Percentiles rank a stretch among this genome's conserved stretches.
These are phyloP conservation scores for Antheraea assamensis DNA, from an alignment of 2,888 invertebrate genomes.

Conservation along the genomic window DNA sequence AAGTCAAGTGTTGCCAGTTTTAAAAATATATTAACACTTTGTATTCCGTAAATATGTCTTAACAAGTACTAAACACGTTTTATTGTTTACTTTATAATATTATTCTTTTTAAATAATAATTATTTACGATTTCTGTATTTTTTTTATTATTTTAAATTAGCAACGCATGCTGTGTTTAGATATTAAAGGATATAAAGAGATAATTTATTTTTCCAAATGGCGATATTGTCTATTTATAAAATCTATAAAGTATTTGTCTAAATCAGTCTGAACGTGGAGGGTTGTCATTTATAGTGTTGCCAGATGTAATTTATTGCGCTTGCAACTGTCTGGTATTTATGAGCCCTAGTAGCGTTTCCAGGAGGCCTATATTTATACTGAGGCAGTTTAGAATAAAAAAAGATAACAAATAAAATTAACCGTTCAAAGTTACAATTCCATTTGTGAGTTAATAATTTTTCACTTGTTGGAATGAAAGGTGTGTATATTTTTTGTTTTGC, in stretches of 20 bases:
- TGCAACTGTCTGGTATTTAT: neutral
- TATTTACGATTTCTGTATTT: neutral
- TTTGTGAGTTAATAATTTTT: neutral
- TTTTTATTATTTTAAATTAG: neutral
- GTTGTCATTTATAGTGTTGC: neutral
- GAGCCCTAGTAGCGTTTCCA: neutral
- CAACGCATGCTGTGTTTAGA: neutral
- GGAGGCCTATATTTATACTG: neutral
- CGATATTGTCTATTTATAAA: neutral
- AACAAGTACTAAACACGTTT: neutral
- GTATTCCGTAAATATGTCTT: neutral
- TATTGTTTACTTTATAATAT: neutral
- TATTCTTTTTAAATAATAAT: neutral
- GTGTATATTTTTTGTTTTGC: neutral
- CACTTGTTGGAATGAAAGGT: neutral
- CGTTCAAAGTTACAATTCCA: neutral
- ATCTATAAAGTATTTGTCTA: neutral
- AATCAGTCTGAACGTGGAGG: neutral
- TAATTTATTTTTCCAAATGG: neutral
- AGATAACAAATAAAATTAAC: neutral
- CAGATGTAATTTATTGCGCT: neutral
- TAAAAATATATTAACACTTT: neutral
- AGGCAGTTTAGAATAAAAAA: neutral
- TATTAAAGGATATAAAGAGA: neutral
- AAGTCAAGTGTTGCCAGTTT: neutral